Evolutionary conservation across 2,888 invertebrate species (phyloP).

Genomic region (Tachina grossa): DNA sequence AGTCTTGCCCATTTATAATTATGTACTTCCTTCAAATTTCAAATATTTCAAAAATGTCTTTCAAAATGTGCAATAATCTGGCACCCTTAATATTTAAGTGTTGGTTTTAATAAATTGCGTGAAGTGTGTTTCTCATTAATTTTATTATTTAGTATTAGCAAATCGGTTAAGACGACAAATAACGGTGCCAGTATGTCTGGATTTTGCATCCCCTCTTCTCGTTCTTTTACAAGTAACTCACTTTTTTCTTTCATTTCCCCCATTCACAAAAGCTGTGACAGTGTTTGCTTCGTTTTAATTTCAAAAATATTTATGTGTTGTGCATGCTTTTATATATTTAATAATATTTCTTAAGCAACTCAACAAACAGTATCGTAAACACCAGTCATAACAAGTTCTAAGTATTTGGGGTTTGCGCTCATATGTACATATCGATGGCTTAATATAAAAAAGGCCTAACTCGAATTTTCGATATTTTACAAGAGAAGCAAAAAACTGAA

Average conservation of each 20-base stretch:
- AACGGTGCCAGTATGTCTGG: slow-evolving; percentile 74
- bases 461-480: no score
- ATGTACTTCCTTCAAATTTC: no score
- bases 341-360: slow-evolving; percentile 46
- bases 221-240: not conserved
- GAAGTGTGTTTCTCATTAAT: slow-evolving; percentile 25
- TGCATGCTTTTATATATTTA: slow-evolving; percentile 19
- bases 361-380: slow-evolving; percentile 11
- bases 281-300: slow-evolving; percentile 18
- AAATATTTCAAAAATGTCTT: no score
- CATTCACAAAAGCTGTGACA: not conserved
- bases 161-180: slow-evolving; percentile 63
- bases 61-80: no score
- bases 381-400: slow-evolving; percentile 1
- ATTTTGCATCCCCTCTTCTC: slow-evolving; percentile 33
- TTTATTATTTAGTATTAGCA: slow-evolving; percentile 40
- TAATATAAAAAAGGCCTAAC: no score
- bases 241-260: not conserved
- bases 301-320: not conserved
- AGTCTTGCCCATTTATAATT: no score
- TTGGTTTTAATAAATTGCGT: slow-evolving; percentile 7
- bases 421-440: no score
- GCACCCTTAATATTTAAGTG: not conserved
- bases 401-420: not conserved
- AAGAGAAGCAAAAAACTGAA: no score